phyloP scores from a whole-genome alignment of 2,797 vertebrate species.

The Anguilla megastoma region DNA sequence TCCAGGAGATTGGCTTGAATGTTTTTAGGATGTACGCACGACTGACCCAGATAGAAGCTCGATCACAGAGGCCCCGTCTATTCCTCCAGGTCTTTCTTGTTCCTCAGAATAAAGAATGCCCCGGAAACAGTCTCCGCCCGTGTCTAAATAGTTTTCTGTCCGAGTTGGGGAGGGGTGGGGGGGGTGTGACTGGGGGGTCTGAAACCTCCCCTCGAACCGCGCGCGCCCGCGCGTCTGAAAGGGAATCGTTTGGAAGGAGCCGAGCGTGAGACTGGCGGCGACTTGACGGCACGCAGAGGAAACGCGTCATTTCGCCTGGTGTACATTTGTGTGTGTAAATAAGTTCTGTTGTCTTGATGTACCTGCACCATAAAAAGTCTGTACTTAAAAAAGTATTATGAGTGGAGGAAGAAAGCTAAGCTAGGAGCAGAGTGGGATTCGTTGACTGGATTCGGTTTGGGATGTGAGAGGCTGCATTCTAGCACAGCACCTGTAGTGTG shows the following conservation, averaged over 20 bases:
- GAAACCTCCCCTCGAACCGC: conserved; percentile 34
- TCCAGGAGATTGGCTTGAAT: conserved; percentile 30
- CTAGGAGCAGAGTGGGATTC: not conserved
- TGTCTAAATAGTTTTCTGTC: not conserved
- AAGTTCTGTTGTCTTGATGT: conserved; percentile 65
- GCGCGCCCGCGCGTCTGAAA: conserved; percentile 64
- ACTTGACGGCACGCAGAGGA: not conserved
- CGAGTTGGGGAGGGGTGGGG: not conserved
- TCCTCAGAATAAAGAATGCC: conserved; percentile 44
- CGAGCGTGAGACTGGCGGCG: conserved; percentile 22
- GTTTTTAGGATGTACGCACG: conserved; percentile 5
- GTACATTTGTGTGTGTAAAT: conserved; percentile 73
- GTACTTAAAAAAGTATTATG: conserved; percentile 52
- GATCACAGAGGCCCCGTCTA: not conserved
- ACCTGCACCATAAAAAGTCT: conserved; percentile 62
- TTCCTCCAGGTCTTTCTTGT: not conserved
- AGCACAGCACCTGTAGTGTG: conserved; percentile 59
- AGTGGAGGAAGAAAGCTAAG: conserved; percentile 56
- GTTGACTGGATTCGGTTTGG: not conserved
- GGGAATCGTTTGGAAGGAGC: conserved; percentile 47
- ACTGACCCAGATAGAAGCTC: not conserved
- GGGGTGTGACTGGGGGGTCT: not conserved
- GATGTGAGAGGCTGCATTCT: conserved; percentile 28
- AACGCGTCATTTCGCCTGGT: conserved; percentile 36
- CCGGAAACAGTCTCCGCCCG: conserved; percentile 38